Evolutionary conservation across 1,140 invertebrate species (phyloP), one percentile per base, ranked within the genome.

Genomic region (Trissolcus basalis): DNA sequence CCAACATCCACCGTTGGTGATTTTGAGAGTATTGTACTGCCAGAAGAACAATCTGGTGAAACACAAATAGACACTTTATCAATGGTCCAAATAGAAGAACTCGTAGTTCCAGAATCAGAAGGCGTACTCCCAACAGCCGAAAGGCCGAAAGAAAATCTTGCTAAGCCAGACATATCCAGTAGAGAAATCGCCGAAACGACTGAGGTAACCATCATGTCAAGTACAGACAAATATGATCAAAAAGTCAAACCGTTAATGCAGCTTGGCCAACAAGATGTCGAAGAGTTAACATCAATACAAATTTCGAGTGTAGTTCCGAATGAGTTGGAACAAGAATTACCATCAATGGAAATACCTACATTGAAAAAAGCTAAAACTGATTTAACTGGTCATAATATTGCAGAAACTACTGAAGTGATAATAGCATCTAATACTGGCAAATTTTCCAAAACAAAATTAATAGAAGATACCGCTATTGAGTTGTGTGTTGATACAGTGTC

Each of bases 371-470:
- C 85, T 2, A 49, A 81, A 7, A 65, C 81, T 0, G 81, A 76
- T 44, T 58, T 88, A 1, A 39, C 68, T 4, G 81, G 83, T 8
- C 79, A 77, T 45, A 85, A 88, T 56, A 68, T 73, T 32, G 75
- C 80, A 2, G 65, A 80, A 69, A 70, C 64, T 5, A 55, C 58
- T 10, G 55, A 87, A 80, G 45, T 84, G 32, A 36, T 87, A 50
- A 16, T 81, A 13, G 79, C 83, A 0, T 68, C 49, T 4, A 75
- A 45, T 3, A 27, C 6, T 27, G 19, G 6, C 6, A 6, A 27
- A 27, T 27, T 27, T 27, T 1, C 6, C 1, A 27, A 27, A 27
- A 27, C 19, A 3, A 6, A 27, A 27, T 27, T 27, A 27, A 6
- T 27, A 27, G 19, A 27, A 6, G 19, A 27, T 27, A 6, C 19